Conservation (phyloP, 2,888 invertebrate species). For the Oasisia sp. region DNA sequence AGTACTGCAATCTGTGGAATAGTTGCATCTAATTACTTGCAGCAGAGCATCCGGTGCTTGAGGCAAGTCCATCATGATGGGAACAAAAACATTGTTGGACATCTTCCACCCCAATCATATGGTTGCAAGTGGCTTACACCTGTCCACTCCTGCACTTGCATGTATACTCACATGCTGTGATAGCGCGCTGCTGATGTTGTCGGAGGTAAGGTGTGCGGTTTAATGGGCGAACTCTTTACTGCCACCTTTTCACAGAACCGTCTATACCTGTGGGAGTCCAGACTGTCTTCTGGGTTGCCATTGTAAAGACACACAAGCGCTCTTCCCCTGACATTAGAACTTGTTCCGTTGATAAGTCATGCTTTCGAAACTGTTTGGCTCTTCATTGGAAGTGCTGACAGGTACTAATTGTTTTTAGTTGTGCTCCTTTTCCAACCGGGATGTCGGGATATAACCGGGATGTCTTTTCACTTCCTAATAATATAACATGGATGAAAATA, state of each 20-base stretch:
- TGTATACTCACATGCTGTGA: not conserved
- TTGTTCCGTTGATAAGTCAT: not conserved
- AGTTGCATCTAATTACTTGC: conserved; percentile 9
- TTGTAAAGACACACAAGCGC: not conserved
- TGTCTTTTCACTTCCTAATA: conserved; percentile 43
- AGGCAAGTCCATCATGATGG: not conserved
- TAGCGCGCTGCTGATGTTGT: conserved; percentile 14
- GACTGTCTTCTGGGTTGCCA: not conserved
- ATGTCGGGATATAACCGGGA: conserved; percentile 39
- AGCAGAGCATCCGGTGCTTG: not conserved
- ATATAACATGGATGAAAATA: conserved; percentile 40
- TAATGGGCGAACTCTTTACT: not conserved
- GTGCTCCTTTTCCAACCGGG: conserved; percentile 35
- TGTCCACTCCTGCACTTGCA: conserved; percentile 20
- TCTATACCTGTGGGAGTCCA: not conserved
- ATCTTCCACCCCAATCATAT: conserved; percentile 18
- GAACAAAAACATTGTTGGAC: not conserved
- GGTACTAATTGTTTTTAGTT: conserved; percentile 27
- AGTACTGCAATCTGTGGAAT: not conserved
- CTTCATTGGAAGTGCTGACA: not conserved
- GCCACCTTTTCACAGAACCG: conserved; percentile 22
- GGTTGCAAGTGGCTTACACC: not conserved
- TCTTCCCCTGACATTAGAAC: conserved; percentile 12
- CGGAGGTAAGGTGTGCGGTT: not conserved
- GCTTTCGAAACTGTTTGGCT: conserved; percentile 5